Conservation (phyloP, 2,888 invertebrate genomes). For the Idaea dimidiata region DNA sequence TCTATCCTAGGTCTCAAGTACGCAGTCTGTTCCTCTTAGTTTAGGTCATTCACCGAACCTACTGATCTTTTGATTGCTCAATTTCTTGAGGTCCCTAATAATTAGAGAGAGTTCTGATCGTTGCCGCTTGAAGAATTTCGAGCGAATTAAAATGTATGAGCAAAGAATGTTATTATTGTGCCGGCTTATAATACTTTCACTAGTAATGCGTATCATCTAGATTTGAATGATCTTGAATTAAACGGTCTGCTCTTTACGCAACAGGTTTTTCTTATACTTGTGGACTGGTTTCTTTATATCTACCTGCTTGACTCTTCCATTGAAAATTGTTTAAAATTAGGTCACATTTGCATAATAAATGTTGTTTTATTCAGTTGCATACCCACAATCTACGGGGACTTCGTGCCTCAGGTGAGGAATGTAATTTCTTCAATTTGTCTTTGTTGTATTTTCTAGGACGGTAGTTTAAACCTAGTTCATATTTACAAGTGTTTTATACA, state of each 20-base stretch:
- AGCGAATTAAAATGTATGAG: neutral
- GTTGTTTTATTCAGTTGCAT: conserved; percentile 39
- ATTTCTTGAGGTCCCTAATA: conserved; percentile 29
- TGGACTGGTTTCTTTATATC: conserved; percentile 16
- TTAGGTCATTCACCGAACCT: conserved; percentile 61
- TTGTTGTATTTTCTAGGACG: neutral
- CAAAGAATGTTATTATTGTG: conserved; percentile 9
- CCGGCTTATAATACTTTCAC: conserved; percentile 25
- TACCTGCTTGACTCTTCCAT: conserved; percentile 22
- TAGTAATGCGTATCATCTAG: conserved; percentile 23
- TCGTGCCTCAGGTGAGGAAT: conserved; percentile 21
- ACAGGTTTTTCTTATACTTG: no score
- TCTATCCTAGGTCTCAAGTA: conserved; percentile 25
- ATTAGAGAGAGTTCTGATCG: conserved; percentile 5
- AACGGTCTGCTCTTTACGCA: conserved; percentile 27
- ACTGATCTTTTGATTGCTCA: conserved; percentile 37
- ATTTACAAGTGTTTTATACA: neutral
- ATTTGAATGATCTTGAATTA: conserved; percentile 13
- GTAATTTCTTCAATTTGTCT: conserved; percentile 16
- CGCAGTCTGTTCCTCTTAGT: conserved; percentile 29
- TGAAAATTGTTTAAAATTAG: conserved; percentile 46
- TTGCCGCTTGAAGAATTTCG: neutral
- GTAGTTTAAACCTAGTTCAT: neutral
- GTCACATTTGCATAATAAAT: conserved; percentile 49
- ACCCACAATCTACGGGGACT: conserved; percentile 46